These are phyloP conservation scores for Eupithecia vulgata DNA, from an alignment of 2,888 invertebrate genomes.

Conservation along the genomic window DNA sequence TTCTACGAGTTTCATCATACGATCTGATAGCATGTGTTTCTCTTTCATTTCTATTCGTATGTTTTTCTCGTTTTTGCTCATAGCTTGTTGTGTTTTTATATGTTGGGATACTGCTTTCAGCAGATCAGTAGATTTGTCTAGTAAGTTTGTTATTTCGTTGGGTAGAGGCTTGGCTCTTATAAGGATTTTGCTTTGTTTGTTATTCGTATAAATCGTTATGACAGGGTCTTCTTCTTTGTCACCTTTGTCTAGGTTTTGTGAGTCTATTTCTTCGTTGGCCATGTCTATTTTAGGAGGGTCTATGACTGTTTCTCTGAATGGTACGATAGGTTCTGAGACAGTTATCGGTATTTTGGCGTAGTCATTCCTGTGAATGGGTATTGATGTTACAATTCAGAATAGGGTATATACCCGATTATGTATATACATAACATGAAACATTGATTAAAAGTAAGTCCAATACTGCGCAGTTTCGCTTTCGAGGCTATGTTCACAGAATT, in stretches of 20 bases:
- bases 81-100: constrained; percentile 72
- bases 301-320: constrained; percentile 97
- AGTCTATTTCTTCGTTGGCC: constrained; percentile 92
- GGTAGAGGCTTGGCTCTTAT: constrained; percentile 92
- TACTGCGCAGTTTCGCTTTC: too few species aligned
- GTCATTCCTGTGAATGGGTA: constrained; percentile 74
- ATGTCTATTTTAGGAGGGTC: constrained; percentile 91
- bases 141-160: constrained; percentile 85
- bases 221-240: constrained; percentile 79
- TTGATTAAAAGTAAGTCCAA: too few species aligned
- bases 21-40: constrained; percentile 67
- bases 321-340: constrained; percentile 97
- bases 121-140: constrained; percentile 89
- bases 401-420: too few species aligned
- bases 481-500: too few species aligned
- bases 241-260: constrained; percentile 80
- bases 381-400: neutral
- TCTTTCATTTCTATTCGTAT: constrained; percentile 59
- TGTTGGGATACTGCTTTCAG: constrained; percentile 86
- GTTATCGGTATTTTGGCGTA: constrained; percentile 94
- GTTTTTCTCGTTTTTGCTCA: constrained; percentile 68
- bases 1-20: constrained; percentile 76
- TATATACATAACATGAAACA: too few species aligned
- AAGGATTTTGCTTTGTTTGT: constrained; percentile 88
- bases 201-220: constrained; percentile 86